A percentile compares a stretch with the other conserved stretches of the same genome.
Evolutionary conservation across 2,888 invertebrate species (phyloP).

Genomic region (Chalcosyrphus nemorum): DNA sequence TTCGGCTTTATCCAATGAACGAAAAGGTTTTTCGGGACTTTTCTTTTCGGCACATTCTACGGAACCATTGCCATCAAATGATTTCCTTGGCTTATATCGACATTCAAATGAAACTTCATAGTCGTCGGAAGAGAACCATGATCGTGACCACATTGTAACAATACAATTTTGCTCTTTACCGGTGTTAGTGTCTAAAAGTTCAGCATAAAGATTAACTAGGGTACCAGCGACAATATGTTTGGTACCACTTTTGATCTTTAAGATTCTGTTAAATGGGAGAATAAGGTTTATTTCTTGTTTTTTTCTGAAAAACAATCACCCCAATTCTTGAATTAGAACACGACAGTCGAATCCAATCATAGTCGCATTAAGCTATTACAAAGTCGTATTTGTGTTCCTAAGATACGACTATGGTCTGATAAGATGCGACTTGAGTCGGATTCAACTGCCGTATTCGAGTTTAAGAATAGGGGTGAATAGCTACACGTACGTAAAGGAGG

Average conservation of each 20-base stretch:
- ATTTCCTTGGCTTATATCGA: slow-evolving; percentile 76
- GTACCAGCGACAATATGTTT: slow-evolving; percentile 47
- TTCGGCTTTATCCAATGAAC: slow-evolving; percentile 76
- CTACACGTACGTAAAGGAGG: slow-evolving; percentile 29
- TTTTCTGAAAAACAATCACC: too few relatives aligned
- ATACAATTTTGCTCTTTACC: slow-evolving; percentile 76
- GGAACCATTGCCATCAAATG: slow-evolving; percentile 78
- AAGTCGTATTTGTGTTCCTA: too few relatives aligned
- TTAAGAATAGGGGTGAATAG: too few relatives aligned
- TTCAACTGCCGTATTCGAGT: too few relatives aligned
- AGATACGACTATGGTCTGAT: too few relatives aligned
- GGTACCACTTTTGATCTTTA: slow-evolving; percentile 33
- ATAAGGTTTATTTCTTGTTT: background rate
- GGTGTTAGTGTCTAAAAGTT: slow-evolving; percentile 83
- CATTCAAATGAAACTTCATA: slow-evolving; percentile 82
- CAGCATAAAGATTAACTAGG: slow-evolving; percentile 84
- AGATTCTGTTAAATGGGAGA: slow-evolving; percentile 11
- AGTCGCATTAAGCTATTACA: too few relatives aligned
- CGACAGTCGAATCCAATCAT: too few relatives aligned
- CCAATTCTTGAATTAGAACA: too few relatives aligned
- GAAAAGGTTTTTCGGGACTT: slow-evolving; percentile 78
- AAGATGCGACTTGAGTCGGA: too few relatives aligned
- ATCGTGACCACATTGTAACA: slow-evolving; percentile 84
- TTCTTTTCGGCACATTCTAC: slow-evolving; percentile 79
- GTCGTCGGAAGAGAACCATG: slow-evolving; percentile 83